phyloP scores from a whole-genome alignment of 1,140 invertebrate genomes.

The Hormaphis cornu region DNA sequence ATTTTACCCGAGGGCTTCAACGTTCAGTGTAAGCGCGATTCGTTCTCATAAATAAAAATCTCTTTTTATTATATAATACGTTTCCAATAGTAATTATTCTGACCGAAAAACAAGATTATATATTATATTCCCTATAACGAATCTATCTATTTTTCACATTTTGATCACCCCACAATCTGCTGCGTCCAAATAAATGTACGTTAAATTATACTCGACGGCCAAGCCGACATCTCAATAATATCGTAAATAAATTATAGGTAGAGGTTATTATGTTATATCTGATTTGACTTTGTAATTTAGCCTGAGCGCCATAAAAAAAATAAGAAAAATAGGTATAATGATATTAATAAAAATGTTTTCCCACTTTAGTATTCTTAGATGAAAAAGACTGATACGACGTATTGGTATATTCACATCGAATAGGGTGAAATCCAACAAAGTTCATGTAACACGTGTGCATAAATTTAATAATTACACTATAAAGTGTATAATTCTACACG shows the following conservation, averaged over 20 bases:
- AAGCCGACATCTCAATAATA: neutral
- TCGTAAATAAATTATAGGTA: constrained; percentile 2
- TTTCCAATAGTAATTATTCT: neutral
- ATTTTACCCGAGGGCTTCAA: neutral
- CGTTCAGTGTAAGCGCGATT: neutral
- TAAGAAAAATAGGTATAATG: neutral
- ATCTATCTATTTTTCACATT: constrained; percentile 11
- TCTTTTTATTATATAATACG: neutral
- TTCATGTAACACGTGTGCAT: neutral
- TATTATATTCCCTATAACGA: neutral
- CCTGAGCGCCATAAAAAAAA: neutral
- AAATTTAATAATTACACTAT: neutral
- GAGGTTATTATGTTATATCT: constrained; percentile 15
- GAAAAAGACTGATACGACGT: neutral
- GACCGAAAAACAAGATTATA: constrained; percentile 8
- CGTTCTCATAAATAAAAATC: neutral
- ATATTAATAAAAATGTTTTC: neutral
- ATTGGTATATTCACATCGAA: neutral
- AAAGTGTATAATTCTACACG: neutral
- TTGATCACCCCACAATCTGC: neutral
- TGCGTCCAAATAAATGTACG: too few relatives aligned
- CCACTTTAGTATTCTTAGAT: neutral
- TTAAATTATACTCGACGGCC: neutral
- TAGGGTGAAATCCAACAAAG: neutral
- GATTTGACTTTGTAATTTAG: neutral